Base-by-base conservation (phyloP, 2,888 invertebrate species). In the Blera fallax region DNA sequence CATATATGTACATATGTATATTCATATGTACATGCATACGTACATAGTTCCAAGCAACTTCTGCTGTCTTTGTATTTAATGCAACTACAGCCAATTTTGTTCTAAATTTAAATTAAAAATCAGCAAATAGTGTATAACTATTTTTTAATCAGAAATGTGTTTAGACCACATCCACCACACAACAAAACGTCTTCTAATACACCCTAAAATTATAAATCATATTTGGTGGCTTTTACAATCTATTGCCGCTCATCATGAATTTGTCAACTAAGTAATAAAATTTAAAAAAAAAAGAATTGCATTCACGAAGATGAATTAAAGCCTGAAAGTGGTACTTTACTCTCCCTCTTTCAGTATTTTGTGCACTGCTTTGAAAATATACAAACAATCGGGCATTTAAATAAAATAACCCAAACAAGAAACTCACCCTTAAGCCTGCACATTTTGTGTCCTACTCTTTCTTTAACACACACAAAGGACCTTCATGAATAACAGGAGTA, bases 401-500 rank as follows among this genome's bases (percentile, higher is more conserved):
- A 64, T 34, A 74, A 74, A 62, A 34, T 11, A 45, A 54, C 1
- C 18, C 14, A 48, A 81, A 43, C 18, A 62, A 21, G 43, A 6
- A 43, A 56, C 37, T 21, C 54, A 67, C 60, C 72, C 54, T 65
- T 45, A 48, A 45, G 37, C n/a, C 29, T 21, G 43, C 43, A 54
- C 16, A 37, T 73, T 62, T 60, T 8, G 18, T 24, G 11, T 27
- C 7, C n/a, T n/a, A 60, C 72, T 40, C 27, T 27, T 69, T 37
- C 32, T 69, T 69, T 69, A 16, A 27, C 21, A 40, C 8, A 60
- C 60, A 80, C 52, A 67, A 74, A 60, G 58, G 43, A 74, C 50
- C 62, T 62, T 76, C 62, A 21, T 77, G 58, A 69, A 70, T 64
- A 60, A 70, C 21, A 62, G 37, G 34, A 32, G n/a, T 14, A 45